A percentile compares a stretch with the other conserved stretches of the same genome.
These are phyloP conservation scores for Pseudolaguvia tuberculata DNA, from an alignment of 2,113 vertebrate genomes.

Conservation along the genomic window DNA sequence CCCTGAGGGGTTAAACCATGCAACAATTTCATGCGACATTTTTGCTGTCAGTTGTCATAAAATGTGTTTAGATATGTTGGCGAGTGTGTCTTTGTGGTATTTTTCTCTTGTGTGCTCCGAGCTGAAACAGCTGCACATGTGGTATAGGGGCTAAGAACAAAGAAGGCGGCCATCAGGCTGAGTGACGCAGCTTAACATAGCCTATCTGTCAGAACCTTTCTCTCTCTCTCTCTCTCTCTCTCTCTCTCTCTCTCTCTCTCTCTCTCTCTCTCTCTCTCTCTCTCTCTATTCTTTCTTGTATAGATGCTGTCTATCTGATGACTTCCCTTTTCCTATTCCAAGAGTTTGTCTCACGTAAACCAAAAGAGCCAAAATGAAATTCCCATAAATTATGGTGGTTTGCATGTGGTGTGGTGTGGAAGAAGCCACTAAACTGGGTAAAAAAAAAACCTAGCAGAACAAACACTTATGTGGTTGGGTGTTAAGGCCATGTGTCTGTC, in stretches of 20 bases:
- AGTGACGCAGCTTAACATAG: conserved; percentile 36
- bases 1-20: conserved; percentile 34
- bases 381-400: conserved; percentile 47
- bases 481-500: not conserved
- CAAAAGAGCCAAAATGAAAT: conserved; percentile 39
- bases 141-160: conserved; percentile 30
- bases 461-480: conserved; percentile 7
- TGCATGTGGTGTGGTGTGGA: conserved; percentile 27
- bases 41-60: conserved; percentile 51
- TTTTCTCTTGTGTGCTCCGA: conserved; percentile 37
- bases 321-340: conserved; percentile 31
- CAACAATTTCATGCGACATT: conserved; percentile 48
- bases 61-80: conserved; percentile 40
- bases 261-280: conserved; percentile 7
- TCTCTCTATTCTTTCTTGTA: conserved; percentile 7
- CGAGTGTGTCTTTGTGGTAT: conserved; percentile 30
- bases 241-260: conserved; percentile 9
- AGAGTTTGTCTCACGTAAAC: conserved; percentile 26
- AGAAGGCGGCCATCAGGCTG: conserved; percentile 13
- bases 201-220: conserved; percentile 5
- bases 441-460: conserved; percentile 24
- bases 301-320: conserved; percentile 48
- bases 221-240: conserved; percentile 15
- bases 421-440: conserved; percentile 11
- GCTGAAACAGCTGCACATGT: conserved; percentile 48